These are phyloP conservation scores for Leptoteleia sp. DNA, from an alignment of 1,140 invertebrate genomes.

Conservation along the genomic window DNA sequence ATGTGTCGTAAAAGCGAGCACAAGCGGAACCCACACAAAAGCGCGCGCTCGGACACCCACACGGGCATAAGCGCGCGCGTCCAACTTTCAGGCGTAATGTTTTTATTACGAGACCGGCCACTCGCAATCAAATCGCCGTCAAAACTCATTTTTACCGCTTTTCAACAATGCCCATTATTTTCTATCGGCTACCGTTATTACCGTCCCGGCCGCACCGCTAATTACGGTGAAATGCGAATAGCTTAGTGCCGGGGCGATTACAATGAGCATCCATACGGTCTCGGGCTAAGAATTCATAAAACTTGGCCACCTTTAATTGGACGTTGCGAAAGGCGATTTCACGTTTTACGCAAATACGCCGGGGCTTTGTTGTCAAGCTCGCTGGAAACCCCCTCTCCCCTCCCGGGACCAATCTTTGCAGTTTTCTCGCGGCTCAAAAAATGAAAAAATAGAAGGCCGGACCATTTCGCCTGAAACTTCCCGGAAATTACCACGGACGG, in stretches of 20 bases:
- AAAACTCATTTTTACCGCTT: slow-evolving; percentile 21
- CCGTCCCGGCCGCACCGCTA: slow-evolving; percentile 5
- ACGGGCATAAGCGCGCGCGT: no score
- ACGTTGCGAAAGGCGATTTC: slow-evolving; percentile 36
- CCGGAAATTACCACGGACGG: slow-evolving; percentile 2
- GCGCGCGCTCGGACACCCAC: no score
- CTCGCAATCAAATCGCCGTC: slow-evolving; percentile 32
- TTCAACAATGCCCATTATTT: slow-evolving; percentile 20
- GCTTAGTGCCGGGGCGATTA: slow-evolving; percentile 19
- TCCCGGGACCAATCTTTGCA: no score
- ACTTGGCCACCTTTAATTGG: slow-evolving; percentile 21
- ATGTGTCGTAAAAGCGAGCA: no score
- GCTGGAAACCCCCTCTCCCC: no score
- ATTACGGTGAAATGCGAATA: slow-evolving; percentile 27
- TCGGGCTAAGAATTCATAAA: slow-evolving; percentile 14
- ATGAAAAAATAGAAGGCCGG: neutral
- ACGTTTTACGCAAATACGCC: slow-evolving; percentile 37
- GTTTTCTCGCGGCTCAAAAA: neutral
- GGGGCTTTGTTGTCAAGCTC: slow-evolving; percentile 4
- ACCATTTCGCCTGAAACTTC: neutral
- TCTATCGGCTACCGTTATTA: slow-evolving; percentile 22
- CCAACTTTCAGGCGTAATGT: slow-evolving; percentile 28
- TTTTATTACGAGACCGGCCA: slow-evolving; percentile 27
- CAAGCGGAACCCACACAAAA: no score
- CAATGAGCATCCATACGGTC: slow-evolving; percentile 9